Percentiles rank a stretch among this genome's conserved stretches.
These are phyloP conservation scores for Spondyliosoma cantharus DNA, from an alignment of 2,797 vertebrate genomes.

Conservation along the genomic window DNA sequence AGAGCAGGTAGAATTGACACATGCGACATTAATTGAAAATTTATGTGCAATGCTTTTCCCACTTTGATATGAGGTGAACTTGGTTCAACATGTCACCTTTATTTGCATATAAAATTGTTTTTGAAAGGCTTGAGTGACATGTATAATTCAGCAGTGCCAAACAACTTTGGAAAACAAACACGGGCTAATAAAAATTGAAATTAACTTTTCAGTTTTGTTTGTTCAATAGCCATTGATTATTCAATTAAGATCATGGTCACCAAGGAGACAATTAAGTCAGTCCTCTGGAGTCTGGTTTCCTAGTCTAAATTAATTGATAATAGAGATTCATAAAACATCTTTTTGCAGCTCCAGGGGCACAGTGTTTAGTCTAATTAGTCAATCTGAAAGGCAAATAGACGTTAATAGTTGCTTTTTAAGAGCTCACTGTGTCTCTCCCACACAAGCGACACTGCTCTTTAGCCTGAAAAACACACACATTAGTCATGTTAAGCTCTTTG, in stretches of 20 bases:
- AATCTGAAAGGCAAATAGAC: constrained; percentile 70
- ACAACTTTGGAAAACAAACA: constrained; percentile 11
- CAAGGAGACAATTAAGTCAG: constrained; percentile 34
- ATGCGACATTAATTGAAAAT: background rate
- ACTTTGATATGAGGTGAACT: background rate
- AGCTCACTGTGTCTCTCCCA: constrained; percentile 44
- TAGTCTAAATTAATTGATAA: constrained; percentile 63
- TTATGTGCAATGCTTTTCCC: background rate
- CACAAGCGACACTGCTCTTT: constrained; percentile 46
- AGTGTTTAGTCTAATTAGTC: constrained; percentile 69
- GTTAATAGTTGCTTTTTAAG: constrained; percentile 65
- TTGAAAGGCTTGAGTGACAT: background rate
- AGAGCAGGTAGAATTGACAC: constrained; percentile 1
- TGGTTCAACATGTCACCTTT: constrained; percentile 2
- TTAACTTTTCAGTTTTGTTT: constrained; percentile 11
- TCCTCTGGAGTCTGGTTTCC: constrained; percentile 38
- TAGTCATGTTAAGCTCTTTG: constrained; percentile 63
- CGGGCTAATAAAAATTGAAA: background rate
- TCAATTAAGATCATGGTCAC: constrained; percentile 17
- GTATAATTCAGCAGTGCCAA: constrained; percentile 5
- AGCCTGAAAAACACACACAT: constrained; percentile 57
- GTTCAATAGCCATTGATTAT: constrained; percentile 23
- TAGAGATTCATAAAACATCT: constrained; percentile 48
- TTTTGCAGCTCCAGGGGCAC: constrained; percentile 42
- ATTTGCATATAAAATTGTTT: constrained; percentile 11